Conservation (phyloP, 2,888 invertebrate species). For the Lasioglossum villosulum region DNA sequence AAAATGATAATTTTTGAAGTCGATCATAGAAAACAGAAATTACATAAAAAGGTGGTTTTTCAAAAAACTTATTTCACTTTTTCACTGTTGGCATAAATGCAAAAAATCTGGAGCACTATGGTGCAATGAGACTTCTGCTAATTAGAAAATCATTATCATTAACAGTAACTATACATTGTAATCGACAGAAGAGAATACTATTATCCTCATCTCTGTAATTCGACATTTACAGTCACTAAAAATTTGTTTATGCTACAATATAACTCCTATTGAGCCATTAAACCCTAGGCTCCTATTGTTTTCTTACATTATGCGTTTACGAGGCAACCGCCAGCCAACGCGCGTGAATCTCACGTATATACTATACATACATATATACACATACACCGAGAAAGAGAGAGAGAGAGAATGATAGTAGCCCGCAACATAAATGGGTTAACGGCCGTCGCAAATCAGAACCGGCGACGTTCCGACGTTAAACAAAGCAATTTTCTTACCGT, state of each 20-base stretch:
- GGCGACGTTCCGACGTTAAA: conserved; percentile 6
- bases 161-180: not conserved
- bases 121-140: not conserved
- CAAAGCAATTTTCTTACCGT: conserved; percentile 32
- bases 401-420: not conserved
- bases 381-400: not conserved
- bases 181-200: not conserved
- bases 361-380: not conserved
- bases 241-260: not conserved
- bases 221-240: not conserved
- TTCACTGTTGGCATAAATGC: not conserved
- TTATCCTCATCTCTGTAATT: not conserved
- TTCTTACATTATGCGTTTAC: conserved; percentile 5
- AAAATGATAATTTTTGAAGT: too few species aligned
- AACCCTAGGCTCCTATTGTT: not conserved
- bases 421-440: conserved; percentile 20
- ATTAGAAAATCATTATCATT: not conserved
- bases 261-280: not conserved
- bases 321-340: conserved; percentile 1
- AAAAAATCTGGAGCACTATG: too few species aligned
- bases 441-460: conserved; percentile 11
- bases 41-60: too few species aligned
- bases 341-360: not conserved
- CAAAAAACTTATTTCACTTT: not conserved
- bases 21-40: too few species aligned